Evolutionary conservation across 2,888 invertebrate genomes (phyloP).

Genomic region (Bruchidius siliquastri): DNA sequence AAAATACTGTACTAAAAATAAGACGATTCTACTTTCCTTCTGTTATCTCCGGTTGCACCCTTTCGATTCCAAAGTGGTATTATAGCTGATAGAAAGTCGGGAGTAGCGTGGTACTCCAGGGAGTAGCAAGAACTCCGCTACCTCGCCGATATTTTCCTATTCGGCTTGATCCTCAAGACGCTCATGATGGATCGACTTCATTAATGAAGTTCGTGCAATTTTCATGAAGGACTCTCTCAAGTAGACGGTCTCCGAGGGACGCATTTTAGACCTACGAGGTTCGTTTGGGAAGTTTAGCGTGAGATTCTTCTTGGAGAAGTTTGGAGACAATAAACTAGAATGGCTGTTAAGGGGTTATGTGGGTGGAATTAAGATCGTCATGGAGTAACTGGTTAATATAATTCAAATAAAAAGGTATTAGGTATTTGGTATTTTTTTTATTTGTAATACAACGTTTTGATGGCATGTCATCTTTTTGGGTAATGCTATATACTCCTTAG

Average conservation of each 20-base stretch:
- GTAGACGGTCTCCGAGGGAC: slow-evolving; percentile 1
- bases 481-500: too few species aligned
- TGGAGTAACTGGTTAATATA: too few species aligned
- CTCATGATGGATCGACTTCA: slow-evolving; percentile 11
- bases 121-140: neutral
- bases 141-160: slow-evolving; percentile 5
- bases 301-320: neutral
- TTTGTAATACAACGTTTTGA: too few species aligned
- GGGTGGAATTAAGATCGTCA: too few species aligned
- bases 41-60: neutral
- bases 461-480: too few species aligned
- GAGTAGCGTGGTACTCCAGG: neutral
- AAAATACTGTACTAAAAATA: too few species aligned
- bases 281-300: neutral
- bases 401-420: too few species aligned
- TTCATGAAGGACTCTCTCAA: slow-evolving; percentile 8
- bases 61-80: neutral
- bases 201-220: slow-evolving; percentile 13
- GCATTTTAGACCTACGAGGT: neutral
- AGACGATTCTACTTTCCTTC: neutral
- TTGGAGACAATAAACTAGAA: neutral
- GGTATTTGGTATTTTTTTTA: too few species aligned
- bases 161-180: slow-evolving; percentile 9
- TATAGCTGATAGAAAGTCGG: neutral
- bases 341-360: neutral